A percentile compares a stretch with the other conserved stretches of the same genome.
phyloP scores from a whole-genome alignment of 2,113 vertebrate genomes.

The human (Homo sapiens) region DNA sequence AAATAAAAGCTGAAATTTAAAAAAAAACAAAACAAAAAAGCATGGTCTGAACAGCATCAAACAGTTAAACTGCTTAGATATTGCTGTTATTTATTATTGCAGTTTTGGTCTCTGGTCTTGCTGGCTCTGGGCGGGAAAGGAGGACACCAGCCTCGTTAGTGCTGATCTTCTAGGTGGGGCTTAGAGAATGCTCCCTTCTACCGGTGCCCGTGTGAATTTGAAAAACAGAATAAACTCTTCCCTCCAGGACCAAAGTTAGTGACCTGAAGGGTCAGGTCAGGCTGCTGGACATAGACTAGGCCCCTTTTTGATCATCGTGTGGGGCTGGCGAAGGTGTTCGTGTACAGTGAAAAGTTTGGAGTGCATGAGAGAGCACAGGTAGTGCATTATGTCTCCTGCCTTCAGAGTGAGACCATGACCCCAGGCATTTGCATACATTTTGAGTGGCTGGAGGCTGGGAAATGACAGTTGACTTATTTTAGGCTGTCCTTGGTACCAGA shows the following conservation, averaged over 20 bases:
- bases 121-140: not conserved
- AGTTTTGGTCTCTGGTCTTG: not conserved
- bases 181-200: not conserved
- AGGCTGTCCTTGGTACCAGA: not conserved
- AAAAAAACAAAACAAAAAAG: too few relatives aligned
- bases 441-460: too few relatives aligned
- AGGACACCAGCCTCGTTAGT: not conserved
- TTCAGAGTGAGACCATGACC: not conserved
- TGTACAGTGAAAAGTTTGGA: not conserved
- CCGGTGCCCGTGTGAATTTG: not conserved
- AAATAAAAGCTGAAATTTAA: too few relatives aligned
- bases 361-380: not conserved
- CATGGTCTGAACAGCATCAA: not conserved
- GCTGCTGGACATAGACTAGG: not conserved
- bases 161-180: not conserved
- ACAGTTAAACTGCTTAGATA: not conserved
- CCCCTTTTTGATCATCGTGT: not conserved
- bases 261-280: not conserved
- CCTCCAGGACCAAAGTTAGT: not conserved
- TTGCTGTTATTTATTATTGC: not conserved
- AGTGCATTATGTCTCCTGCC: not conserved
- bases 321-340: not conserved
- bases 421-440: not conserved
- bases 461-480: not conserved
- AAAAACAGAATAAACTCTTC: not conserved